Conservation (phyloP, 2,888 invertebrate genomes). For the Drosophila crucigera region DNA sequence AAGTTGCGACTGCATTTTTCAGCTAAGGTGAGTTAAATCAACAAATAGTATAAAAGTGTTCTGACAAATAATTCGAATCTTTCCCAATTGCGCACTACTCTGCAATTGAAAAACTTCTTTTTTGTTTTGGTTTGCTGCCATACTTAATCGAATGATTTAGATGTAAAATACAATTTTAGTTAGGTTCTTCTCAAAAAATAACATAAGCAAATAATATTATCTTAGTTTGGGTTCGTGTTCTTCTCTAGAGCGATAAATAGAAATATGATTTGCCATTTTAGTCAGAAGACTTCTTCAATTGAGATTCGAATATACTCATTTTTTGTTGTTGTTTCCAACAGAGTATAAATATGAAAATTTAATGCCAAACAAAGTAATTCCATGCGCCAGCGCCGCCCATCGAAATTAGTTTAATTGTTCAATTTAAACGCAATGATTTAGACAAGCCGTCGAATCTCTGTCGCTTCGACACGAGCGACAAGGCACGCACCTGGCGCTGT, state of each 20-base stretch:
- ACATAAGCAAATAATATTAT: not conserved
- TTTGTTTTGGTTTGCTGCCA: not conserved
- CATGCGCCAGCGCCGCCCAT: constrained; percentile 45
- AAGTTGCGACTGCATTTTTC: constrained; percentile 55
- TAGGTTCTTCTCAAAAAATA: not conserved
- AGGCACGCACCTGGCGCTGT: constrained; percentile 74
- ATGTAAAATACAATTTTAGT: not conserved
- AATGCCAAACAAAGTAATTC: constrained; percentile 20
- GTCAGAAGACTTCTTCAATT: not conserved
- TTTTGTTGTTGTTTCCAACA: not conserved
- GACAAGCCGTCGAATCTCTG: constrained; percentile 38
- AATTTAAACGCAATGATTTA: constrained; percentile 74
- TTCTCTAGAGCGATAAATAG: no score
- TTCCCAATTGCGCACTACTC: not conserved
- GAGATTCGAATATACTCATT: not conserved
- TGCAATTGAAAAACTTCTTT: not conserved
- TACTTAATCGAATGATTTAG: not conserved
- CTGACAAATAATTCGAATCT: not conserved
- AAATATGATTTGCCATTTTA: not conserved
- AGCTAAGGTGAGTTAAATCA: constrained; percentile 61
- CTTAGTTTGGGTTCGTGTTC: not conserved
- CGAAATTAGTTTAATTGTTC: constrained; percentile 74
- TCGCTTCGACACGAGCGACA: constrained; percentile 59
- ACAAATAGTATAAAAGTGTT: constrained; percentile 5
- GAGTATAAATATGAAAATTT: constrained; percentile 15